Evolutionary conservation across 2,888 invertebrate genomes (phyloP).

Genomic region (Listrodromus nycthemerus): DNA sequence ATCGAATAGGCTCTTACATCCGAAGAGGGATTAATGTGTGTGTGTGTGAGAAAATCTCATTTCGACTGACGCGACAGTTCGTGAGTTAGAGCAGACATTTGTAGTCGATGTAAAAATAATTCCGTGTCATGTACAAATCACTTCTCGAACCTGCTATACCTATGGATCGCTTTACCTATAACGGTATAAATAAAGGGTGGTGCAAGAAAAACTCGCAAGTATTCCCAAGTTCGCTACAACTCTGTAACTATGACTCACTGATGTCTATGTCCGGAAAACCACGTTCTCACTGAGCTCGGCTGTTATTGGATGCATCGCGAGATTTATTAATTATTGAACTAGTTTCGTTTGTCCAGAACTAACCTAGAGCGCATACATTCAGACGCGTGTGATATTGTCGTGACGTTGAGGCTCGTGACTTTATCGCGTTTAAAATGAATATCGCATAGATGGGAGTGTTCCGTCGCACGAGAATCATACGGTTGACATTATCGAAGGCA

Average conservation of each 20-base stretch:
- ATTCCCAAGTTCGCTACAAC: constrained; percentile 28
- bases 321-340: constrained; percentile 50
- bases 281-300: constrained; percentile 17
- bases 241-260: not conserved
- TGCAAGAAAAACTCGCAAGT: constrained; percentile 18
- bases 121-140: not conserved
- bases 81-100: not conserved
- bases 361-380: constrained; percentile 15
- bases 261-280: not conserved
- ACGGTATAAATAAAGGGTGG: not conserved
- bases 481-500: constrained; percentile 26
- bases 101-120: not conserved
- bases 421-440: constrained; percentile 22
- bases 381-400: constrained; percentile 16
- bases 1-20: not conserved
- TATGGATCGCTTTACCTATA: not conserved
- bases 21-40: not conserved
- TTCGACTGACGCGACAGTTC: not conserved
- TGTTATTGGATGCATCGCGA: not conserved
- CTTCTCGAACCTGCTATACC: not conserved
- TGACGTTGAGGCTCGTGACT: constrained; percentile 10
- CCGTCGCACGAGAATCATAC: constrained; percentile 7
- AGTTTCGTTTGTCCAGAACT: constrained; percentile 36
- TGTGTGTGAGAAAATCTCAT: not conserved
- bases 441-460: not conserved